A percentile compares a stretch with the other conserved stretches of the same genome.
Evolutionary conservation across 2,888 invertebrate species (phyloP).

Genomic region (Philonicus albiceps): DNA sequence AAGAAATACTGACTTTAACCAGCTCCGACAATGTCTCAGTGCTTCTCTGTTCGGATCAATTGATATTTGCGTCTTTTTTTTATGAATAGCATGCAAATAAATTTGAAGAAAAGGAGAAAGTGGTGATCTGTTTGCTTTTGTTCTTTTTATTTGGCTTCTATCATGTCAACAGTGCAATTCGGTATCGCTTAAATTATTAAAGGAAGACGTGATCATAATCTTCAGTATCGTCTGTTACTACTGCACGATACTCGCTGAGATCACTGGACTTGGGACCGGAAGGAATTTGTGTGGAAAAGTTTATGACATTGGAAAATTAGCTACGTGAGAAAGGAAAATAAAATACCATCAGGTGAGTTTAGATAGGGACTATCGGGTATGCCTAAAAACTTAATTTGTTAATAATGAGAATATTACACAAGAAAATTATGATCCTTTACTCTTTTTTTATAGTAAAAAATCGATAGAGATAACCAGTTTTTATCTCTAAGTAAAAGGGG

Average conservation of each 20-base stretch:
- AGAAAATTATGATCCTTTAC: neutral
- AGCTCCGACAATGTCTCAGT: neutral
- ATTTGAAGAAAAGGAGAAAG: conserved; percentile 30
- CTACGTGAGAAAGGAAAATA: neutral
- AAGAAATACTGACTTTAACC: neutral
- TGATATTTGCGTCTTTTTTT: neutral
- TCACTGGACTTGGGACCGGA: neutral
- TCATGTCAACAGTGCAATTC: conserved; percentile 3
- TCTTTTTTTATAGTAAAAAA: neutral
- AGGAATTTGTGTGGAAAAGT: neutral
- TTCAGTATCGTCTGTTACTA: neutral
- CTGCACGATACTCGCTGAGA: neutral
- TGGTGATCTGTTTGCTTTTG: neutral
- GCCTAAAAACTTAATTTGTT: neutral
- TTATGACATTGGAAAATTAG: neutral
- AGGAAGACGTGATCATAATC: conserved; percentile 22
- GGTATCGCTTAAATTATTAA: neutral
- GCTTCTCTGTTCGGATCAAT: neutral
- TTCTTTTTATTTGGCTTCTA: neutral
- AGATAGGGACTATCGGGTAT: neutral
- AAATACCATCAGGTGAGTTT: neutral
- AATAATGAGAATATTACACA: neutral
- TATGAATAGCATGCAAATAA: conserved; percentile 36
- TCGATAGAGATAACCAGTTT: neutral
- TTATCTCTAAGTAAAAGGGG: neutral